Evolutionary conservation across 2,797 vertebrate genomes (phyloP).

Genomic region (Peromyscus attwateri): DNA sequence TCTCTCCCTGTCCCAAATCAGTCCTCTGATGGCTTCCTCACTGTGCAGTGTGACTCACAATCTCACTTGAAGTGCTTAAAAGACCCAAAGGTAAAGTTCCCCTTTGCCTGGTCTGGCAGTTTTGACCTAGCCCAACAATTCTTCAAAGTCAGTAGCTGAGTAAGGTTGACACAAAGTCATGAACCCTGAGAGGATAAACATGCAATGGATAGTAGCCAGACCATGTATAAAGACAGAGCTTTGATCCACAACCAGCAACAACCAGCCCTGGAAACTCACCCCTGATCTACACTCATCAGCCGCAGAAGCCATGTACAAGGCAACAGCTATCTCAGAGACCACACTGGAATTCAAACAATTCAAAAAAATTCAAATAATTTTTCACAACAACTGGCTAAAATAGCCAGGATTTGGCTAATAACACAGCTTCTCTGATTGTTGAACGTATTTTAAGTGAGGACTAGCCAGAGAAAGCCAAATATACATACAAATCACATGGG

Average conservation of each 20-base stretch:
- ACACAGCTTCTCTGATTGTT: background rate
- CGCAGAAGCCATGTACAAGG: background rate
- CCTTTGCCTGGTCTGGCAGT: background rate
- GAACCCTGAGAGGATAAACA: background rate
- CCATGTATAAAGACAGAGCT: background rate
- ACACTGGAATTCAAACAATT: background rate
- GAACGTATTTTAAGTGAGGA: background rate
- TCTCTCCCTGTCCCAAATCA: background rate
- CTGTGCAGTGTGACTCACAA: background rate
- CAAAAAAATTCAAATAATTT: background rate
- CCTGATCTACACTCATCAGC: background rate
- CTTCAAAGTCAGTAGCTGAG: background rate
- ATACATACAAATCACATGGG: background rate
- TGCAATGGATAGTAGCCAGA: background rate
- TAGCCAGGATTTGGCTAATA: background rate
- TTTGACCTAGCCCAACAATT: background rate
- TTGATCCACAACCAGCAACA: background rate
- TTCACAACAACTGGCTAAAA: constrained; percentile 3
- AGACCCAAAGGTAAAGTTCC: background rate
- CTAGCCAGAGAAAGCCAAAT: background rate
- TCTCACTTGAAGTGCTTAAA: background rate
- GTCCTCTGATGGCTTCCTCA: background rate
- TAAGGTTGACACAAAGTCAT: background rate
- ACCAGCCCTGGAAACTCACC: background rate
- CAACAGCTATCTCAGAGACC: background rate